These are phyloP conservation scores for Tachystola acroxantha DNA, from an alignment of 2,888 invertebrate genomes.

Conservation along the genomic window DNA sequence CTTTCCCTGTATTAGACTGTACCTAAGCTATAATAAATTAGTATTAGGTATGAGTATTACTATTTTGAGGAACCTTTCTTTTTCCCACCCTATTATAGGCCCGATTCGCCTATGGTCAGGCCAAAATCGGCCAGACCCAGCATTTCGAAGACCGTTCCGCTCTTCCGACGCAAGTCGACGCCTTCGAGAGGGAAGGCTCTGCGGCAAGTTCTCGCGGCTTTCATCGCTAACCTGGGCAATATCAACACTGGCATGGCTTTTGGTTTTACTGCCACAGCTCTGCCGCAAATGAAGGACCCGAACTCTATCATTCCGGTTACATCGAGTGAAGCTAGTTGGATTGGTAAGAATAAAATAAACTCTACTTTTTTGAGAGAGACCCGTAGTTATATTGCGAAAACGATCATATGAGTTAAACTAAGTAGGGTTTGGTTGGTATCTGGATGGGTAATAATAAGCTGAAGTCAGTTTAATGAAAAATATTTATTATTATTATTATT, in stretches of 20 bases:
- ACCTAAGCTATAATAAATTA: too few species aligned
- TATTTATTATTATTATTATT: too few species aligned
- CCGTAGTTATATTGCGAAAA: too few species aligned
- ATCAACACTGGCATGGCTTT: conserved; percentile 84
- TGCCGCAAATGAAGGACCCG: conserved; percentile 76
- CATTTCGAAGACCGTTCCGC: not conserved
- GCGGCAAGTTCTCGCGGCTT: conserved; percentile 79
- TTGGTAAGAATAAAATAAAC: conserved; percentile 64
- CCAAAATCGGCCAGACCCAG: not conserved
- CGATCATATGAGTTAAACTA: too few species aligned
- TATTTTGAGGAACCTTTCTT: too few species aligned
- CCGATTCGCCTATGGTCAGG: not conserved
- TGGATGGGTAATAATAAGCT: too few species aligned
- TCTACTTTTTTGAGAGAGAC: too few species aligned
- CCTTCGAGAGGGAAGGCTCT: conserved; percentile 68
- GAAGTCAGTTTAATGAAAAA: too few species aligned
- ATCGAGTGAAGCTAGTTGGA: conserved; percentile 81
- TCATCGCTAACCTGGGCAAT: conserved; percentile 82
- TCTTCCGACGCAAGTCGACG: conserved; percentile 20
- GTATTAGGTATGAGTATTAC: too few species aligned
- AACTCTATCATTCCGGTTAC: conserved; percentile 73
- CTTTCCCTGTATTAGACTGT: too few species aligned
- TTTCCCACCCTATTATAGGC: too few species aligned
- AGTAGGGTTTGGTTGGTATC: too few species aligned
- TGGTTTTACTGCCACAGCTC: conserved; percentile 82